Evolutionary conservation across 2,888 invertebrate species (phyloP), one percentile per base, ranked within the genome.

Genomic region (Archips crataeganus): DNA sequence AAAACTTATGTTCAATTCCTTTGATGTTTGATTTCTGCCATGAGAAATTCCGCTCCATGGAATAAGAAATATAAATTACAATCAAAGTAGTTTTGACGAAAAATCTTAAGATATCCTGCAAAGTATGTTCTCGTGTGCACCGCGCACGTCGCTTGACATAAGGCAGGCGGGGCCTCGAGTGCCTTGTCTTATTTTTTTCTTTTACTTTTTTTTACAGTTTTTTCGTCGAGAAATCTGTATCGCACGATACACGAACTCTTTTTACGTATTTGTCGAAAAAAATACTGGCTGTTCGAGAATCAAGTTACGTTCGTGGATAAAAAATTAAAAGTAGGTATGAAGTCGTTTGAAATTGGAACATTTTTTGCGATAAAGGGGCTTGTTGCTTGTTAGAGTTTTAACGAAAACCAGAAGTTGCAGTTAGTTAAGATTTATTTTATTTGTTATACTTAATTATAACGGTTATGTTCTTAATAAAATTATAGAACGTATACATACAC

Each of bases 161-260:
- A 83, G 82, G 82, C 89, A 81, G 86, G 87, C 86, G 87, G 85
- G 82, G 82, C 85, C 78, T 78, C 77, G 74, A 75, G 76, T 78
- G 78, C 79, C 82, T 78, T 79, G 82, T 83, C 84, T 80, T 80
- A 80, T 84, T 84, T 84, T 82, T 80, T 76, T 78, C 77, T 79
- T 79, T 80, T 80, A 80, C 80, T 80, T 81, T 84, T 83, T 85
- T 82, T 82, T 79, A 78, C 72, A 75, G 78, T 81, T 77, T 85
- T 88, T 87, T 85, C 81, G 78, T 86, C 81, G 84, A 87, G 85
- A 89, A 91, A 90, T 91, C 88, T 90, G 90, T 91, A 92, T 90
- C 85, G 91, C 91, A 91, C 90, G 89, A 86, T 85, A 88, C 83
- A 86, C 85, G 85, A 85, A 85, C 79, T 85, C 84, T 84, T 87